Evolutionary conservation across 2,888 invertebrate genomes (phyloP), one percentile per base, ranked within the genome.

Genomic region (Pomacea canaliculata): DNA sequence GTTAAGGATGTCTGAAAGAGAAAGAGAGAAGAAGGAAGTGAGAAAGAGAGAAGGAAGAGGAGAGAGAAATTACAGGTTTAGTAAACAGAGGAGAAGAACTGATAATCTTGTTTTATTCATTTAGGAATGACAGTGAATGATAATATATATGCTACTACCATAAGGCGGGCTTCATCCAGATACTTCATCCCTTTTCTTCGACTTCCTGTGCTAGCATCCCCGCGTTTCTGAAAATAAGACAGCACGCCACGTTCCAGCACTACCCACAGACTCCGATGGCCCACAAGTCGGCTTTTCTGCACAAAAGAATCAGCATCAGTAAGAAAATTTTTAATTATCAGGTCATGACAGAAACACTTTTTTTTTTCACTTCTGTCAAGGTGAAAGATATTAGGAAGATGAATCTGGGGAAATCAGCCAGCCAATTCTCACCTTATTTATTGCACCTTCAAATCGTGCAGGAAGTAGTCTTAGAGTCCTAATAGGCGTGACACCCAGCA

Each of bases 201-300:
- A 2, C 92, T 91, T 7, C 93, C 93, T 4, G 93, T 92, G 2
- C 93, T 93, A 7, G 94, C 94, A 85, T 94, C 94, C 0, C 93
- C 94, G 37, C 94, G 89, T 76, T 87, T 90, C 71, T 79, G 86
- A 80, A 91, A 91, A 91, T 94, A 94, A 0, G 93, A 92, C 0
- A 94, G 89, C 5, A 94, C 94, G 5, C 94, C 94, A 79, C 94
- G 92, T 83, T 94, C 94, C 0, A 94, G 87, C 0, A 94, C 94
- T 59, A 93, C 93, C 94, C 94, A 94, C 70, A 93, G 91, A 3
- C 93, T 92, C 83, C 93, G 92, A 93, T 93, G 94, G 16, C 94
- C 94, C 0, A 94, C 89, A 84, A 94, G 93, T 62, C 93, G 88
- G 0, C 93, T 93, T 76, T 93, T 91, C 90, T 91, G 81, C 46